phyloP scores from a whole-genome alignment of 2,797 vertebrate genomes.

The Acanthopagrus latus region DNA sequence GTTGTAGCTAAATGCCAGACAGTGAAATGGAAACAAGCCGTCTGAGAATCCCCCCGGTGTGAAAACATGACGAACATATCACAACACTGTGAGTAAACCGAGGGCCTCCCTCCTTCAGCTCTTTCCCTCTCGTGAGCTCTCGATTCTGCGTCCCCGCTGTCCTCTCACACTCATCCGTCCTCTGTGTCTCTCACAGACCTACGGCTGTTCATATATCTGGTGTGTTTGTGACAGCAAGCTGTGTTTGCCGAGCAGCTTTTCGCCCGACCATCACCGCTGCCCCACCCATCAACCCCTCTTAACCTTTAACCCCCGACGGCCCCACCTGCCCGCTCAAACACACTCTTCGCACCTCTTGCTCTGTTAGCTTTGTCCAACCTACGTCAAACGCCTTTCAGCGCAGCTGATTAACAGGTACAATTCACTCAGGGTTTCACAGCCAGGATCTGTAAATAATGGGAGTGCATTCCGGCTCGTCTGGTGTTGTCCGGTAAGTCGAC shows the following conservation, averaged over 20 bases:
- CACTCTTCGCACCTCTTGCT: conserved; percentile 53
- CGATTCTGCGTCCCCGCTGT: conserved; percentile 1
- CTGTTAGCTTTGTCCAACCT: conserved; percentile 64
- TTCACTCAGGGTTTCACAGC: conserved; percentile 26
- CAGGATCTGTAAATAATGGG: conserved; percentile 39
- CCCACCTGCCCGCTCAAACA: conserved; percentile 58
- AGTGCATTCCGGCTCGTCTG: conserved; percentile 27
- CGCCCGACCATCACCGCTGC: conserved; percentile 20
- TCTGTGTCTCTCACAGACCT: conserved; percentile 42
- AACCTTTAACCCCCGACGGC: conserved; percentile 68
- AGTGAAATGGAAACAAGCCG: conserved; percentile 61
- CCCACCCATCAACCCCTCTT: conserved; percentile 58
- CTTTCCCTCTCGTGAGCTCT: conserved; percentile 36
- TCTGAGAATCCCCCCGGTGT: conserved; percentile 60
- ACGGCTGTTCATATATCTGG: conserved; percentile 41
- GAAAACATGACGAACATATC: conserved; percentile 79
- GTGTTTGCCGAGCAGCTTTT: conserved; percentile 75
- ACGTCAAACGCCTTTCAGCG: conserved; percentile 72
- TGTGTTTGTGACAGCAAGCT: conserved; percentile 66
- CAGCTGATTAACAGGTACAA: conserved; percentile 61
- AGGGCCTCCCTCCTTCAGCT: conserved; percentile 57
- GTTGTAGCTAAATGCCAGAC: conserved; percentile 30
- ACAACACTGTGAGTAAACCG: conserved; percentile 69
- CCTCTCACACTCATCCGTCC: conserved; percentile 17
- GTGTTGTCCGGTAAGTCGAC: background rate